Evolutionary conservation across 2,888 invertebrate species (phyloP).

Genomic region (Campoletis raptor): DNA sequence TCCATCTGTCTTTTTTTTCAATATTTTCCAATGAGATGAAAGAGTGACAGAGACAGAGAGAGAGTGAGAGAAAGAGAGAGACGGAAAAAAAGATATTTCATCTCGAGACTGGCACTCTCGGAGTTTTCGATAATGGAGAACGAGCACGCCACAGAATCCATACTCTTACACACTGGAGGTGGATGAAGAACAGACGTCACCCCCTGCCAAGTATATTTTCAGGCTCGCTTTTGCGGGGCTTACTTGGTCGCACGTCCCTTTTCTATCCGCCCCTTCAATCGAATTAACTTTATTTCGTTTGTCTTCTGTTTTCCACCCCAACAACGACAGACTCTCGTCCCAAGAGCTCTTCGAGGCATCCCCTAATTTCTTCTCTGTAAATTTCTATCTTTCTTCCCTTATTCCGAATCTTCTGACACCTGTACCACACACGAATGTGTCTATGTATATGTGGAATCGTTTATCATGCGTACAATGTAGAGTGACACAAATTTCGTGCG

Average conservation of each 20-base stretch:
- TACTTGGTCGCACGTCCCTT: constrained; percentile 15
- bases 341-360: constrained; percentile 55
- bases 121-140: constrained; percentile 62
- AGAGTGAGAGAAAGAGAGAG: too few relatives aligned
- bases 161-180: constrained; percentile 26
- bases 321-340: constrained; percentile 75
- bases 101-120: constrained; percentile 45
- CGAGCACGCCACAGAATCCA: constrained; percentile 27
- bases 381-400: constrained; percentile 62
- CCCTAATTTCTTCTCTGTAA: constrained; percentile 61
- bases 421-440: constrained; percentile 6
- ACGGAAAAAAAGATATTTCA: background rate
- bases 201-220: constrained; percentile 61
- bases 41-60: background rate
- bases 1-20: background rate
- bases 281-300: constrained; percentile 84
- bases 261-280: constrained; percentile 73
- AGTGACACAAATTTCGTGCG: constrained; percentile 50
- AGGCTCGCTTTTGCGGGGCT: constrained; percentile 38
- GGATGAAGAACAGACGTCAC: constrained; percentile 78
- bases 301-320: constrained; percentile 81
- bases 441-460: constrained; percentile 25
- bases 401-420: constrained; percentile 56
- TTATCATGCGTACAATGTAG: constrained; percentile 49
- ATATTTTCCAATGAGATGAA: background rate